phyloP scores from a whole-genome alignment of 2,797 vertebrate species.

The Bradypodion ventrale region DNA sequence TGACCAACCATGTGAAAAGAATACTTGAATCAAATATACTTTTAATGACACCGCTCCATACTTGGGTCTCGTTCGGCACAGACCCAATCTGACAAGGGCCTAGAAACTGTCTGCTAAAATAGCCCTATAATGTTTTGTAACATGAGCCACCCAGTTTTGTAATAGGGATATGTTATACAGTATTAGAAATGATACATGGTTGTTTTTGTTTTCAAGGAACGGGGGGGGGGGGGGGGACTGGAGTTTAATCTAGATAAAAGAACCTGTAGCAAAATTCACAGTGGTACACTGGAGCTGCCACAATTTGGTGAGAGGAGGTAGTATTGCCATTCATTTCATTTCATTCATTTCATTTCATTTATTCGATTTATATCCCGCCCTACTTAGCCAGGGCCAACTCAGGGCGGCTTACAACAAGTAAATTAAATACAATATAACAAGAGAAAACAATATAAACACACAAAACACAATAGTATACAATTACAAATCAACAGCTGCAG shows the following conservation, averaged over 20 bases:
- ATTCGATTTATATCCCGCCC: no score
- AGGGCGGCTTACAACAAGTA: no score
- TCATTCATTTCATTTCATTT: no score
- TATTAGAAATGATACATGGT: background rate
- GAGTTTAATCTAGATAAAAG: background rate
- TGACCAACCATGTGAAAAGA: slow-evolving; percentile 15
- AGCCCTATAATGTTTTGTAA: background rate
- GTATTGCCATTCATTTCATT: no score
- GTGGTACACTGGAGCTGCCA: background rate
- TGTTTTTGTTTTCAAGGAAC: background rate
- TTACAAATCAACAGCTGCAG: no score
- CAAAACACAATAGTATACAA: no score
- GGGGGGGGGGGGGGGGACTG: no score
- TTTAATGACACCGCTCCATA: background rate
- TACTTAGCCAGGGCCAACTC: no score
- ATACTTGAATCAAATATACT: slow-evolving; percentile 9
- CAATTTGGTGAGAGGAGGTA: no score
- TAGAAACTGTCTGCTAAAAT: slow-evolving; percentile 1
- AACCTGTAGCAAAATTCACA: background rate
- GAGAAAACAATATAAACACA: no score
- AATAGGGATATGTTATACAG: background rate
- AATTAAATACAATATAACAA: no score
- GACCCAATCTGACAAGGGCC: background rate
- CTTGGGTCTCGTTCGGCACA: background rate
- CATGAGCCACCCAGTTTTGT: background rate